Evolutionary conservation across 2,113 vertebrate species (phyloP).

Genomic region (Passerina amoena): DNA sequence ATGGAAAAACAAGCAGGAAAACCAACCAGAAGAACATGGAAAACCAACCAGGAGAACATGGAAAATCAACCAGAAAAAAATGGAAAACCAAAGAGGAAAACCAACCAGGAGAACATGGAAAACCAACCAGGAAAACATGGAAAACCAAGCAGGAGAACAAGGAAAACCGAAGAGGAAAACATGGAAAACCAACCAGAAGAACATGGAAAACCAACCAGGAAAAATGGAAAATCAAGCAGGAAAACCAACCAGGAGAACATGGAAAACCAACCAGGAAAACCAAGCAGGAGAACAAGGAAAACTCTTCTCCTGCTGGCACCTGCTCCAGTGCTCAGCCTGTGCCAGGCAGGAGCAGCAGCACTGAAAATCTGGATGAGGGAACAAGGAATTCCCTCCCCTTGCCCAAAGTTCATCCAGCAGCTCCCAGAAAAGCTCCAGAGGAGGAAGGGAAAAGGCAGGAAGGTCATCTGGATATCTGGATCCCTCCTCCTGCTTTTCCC

Average conservation of each 20-base stretch:
- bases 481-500: background rate
- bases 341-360: background rate
- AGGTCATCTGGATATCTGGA: accelerated
- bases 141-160: no score
- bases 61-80: background rate
- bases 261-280: no score
- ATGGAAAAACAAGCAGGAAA: no score
- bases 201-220: no score
- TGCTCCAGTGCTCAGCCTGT: background rate
- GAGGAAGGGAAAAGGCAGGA: background rate
- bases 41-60: background rate
- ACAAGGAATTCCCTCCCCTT: background rate
- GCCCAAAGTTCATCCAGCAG: background rate
- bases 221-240: no score
- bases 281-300: background rate
- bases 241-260: no score
- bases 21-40: background rate
- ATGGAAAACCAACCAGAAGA: no score
- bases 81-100: background rate
- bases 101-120: background rate
- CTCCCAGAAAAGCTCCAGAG: background rate
- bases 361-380: background rate
- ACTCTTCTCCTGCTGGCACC: background rate
- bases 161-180: no score
- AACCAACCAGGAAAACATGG: no score